Evolutionary conservation across 2,797 vertebrate genomes (phyloP), one percentile per base, ranked within the genome.

Genomic region (Hydrolagus colliei): DNA sequence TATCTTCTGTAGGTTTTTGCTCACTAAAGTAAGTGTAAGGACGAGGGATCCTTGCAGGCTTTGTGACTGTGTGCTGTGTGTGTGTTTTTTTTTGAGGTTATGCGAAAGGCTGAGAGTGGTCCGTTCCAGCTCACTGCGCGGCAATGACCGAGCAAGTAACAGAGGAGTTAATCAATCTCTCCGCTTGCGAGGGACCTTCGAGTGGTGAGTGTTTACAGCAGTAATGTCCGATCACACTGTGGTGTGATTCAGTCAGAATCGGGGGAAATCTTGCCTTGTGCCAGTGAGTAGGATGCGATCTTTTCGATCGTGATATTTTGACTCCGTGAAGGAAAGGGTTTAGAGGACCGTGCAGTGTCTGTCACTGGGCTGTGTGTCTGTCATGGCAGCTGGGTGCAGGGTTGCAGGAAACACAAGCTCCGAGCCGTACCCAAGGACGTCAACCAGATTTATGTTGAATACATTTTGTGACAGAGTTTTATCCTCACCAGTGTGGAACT

Each of bases 151-250:
- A 84, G 10, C 63, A 11, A 84, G 27, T 12, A 11, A 27, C 20
- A 65, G 79, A 84, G 52, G 79, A 84, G 16, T 9, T 84, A 1
- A 84, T 84, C 79, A 84, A 84, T 14, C 27, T 84, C 41, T 84
- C 79, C 65, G 71, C 71, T 27, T 84, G 41, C 32, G 63, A 71
- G 27, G 65, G 79, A 52, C 16, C 35, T 71, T 84, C 79, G 27
- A 84, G 79, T 84, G 79, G 79, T 84, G 71, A 67, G 79, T 84
- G n/a, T 63, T 27, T n/a, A 35, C 65, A 63, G 65, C 65, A 52
- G 10, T 3, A 35, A 6, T 65, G 78, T 82, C 27, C 27, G 27
- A 32, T 12, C 65, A 16, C 41, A 41, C 41, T 71, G 32, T n/a
- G 8, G 0, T 10, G 27, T 27, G 27, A 27, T n/a, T 84, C 0